phyloP scores from a whole-genome alignment of 2,797 vertebrate genomes.

The Galago senegalensis region DNA sequence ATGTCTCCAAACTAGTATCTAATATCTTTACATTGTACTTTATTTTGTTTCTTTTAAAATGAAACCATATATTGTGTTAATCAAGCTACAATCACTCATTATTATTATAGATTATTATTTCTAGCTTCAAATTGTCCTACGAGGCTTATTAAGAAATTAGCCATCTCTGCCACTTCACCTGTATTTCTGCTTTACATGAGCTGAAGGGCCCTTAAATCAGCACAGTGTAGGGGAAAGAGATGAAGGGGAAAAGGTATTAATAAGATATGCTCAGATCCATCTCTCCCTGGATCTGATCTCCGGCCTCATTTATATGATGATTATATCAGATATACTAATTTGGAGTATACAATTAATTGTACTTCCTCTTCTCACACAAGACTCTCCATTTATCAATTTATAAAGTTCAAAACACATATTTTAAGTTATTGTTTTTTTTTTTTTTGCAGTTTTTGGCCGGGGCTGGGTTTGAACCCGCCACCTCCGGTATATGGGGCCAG shows the following conservation, averaged over 20 bases:
- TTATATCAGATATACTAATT: not conserved
- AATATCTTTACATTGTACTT: not conserved
- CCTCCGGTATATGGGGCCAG: no score
- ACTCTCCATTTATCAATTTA: not conserved
- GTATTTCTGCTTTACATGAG: not conserved
- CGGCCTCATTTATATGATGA: not conserved
- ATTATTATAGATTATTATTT: not conserved
- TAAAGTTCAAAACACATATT: not conserved
- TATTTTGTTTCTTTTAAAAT: slow-evolving; percentile 27
- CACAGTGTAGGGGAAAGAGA: not conserved
- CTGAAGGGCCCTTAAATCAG: not conserved
- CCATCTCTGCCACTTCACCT: not conserved
- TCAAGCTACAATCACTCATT: not conserved
- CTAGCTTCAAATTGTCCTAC: not conserved
- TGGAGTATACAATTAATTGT: not conserved
- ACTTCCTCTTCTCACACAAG: not conserved
- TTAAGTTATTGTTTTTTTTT: not conserved
- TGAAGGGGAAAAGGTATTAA: not conserved
- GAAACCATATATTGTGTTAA: not conserved
- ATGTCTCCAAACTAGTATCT: not conserved
- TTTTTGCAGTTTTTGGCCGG: no score
- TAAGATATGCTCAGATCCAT: not conserved
- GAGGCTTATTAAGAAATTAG: not conserved
- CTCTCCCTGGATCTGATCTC: not conserved
- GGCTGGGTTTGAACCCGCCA: no score